Percentiles rank a stretch among this genome's conserved stretches.
Conservation (phyloP, 2,797 vertebrate genomes). For the Malurus leucopterus region DNA sequence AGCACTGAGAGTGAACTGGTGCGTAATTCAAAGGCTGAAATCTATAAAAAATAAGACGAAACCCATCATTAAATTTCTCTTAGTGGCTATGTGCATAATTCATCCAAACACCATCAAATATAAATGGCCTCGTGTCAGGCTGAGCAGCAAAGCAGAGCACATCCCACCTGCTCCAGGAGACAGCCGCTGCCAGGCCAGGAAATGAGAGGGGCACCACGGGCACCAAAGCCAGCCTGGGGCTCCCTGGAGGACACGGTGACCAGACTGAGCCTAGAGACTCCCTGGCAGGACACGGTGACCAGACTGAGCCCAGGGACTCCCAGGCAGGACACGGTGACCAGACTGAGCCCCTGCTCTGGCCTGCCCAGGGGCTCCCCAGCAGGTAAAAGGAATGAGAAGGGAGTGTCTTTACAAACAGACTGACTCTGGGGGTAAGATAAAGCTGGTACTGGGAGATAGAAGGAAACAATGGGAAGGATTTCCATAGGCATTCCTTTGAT, state of each 20-base stretch:
- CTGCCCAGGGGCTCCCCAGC: neutral
- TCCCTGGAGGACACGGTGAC: neutral
- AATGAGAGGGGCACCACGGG: neutral
- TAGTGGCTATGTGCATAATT: conserved; percentile 89
- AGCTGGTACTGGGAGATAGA: too few species aligned
- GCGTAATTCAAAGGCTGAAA: conserved; percentile 70
- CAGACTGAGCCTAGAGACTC: neutral
- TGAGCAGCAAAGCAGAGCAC: neutral
- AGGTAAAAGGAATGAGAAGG: too few species aligned
- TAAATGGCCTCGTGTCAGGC: conserved; percentile 77
- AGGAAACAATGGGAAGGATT: too few species aligned
- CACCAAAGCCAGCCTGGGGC: neutral
- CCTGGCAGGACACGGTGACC: too few species aligned
- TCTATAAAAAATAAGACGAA: conserved; percentile 71
- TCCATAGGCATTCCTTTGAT: too few species aligned
- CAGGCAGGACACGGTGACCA: too few species aligned
- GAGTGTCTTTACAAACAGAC: too few species aligned
- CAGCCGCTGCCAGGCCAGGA: neutral
- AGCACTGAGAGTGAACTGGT: conserved; percentile 37
- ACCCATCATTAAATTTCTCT: conserved; percentile 87
- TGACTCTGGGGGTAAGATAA: too few species aligned
- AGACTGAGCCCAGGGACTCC: neutral
- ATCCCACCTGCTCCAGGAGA: neutral
- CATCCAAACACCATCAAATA: conserved; percentile 87
- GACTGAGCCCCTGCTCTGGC: too few species aligned